Base-by-base conservation (phyloP, 2,113 vertebrate species). In the Seriola rivoliana region DNA sequence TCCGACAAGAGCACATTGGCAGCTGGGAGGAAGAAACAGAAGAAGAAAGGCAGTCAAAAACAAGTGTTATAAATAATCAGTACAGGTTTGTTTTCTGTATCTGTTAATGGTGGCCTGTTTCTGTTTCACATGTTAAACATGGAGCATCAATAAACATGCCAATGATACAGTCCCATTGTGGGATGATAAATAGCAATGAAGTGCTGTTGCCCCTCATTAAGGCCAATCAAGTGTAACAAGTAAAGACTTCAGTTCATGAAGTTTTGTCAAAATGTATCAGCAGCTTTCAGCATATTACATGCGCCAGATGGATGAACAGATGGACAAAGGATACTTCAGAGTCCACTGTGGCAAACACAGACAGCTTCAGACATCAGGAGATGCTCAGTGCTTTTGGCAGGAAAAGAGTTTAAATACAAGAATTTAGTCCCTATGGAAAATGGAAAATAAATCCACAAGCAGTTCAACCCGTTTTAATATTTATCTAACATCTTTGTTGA, bases 1-100 rank as follows among this genome's bases (percentile, higher is more conserved):
- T 99, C 98, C 0, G 98, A 99, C 66, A 99, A 96, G 54, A 99
- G 95, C 89, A 99, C 98, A 0, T 99, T 99, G 94, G 98, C 98
- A 89, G 98, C 98, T 96, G 48, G 64, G 17, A 57, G 44, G 63
- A 8, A 42, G 36, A 78, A 16, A 73, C 8, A 54, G 21, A 65
- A 13, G 63, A 62, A 42, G 23, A 48, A 9, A 29, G 29, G 29
- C 1, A 1, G 19, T 46, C 12, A 73, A n/a, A 38, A 63, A 10
- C 3, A 60, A n/a, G 38, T 54, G 3, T 71, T 29, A 10, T 4
- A 57, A 8, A 19, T 52, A 17, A 17, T 48, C 46, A 48, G 4
- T 17, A 29, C 14, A 16, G 36, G 44, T 19, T 67, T 48, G 48
- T 32, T n/a, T 69, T 54, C 8, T 32, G 40, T 14, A 34, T 42